Percentiles rank a stretch among this genome's conserved stretches.
These are phyloP conservation scores for Aphidius colemani DNA, from an alignment of 2,888 invertebrate species.

Conservation along the genomic window DNA sequence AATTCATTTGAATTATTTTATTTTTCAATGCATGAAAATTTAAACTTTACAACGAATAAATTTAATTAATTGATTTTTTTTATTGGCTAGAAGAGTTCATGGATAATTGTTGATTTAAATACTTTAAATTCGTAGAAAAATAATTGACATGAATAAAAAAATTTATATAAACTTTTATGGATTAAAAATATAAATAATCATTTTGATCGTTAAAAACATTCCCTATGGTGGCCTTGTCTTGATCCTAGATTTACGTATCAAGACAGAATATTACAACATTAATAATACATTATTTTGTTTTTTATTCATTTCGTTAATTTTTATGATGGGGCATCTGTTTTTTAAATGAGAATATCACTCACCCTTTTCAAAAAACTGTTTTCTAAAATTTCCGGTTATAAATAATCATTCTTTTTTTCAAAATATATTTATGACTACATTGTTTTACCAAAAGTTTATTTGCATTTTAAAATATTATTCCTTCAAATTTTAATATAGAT, in stretches of 20 bases:
- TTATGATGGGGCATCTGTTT: neutral
- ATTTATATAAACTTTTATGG: too few species aligned
- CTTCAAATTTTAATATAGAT: too few species aligned
- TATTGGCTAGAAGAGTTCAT: too few species aligned
- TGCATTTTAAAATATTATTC: conserved; percentile 43
- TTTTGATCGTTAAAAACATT: conserved; percentile 32
- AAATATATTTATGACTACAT: neutral
- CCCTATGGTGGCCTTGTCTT: conserved; percentile 37
- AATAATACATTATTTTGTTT: conserved; percentile 39
- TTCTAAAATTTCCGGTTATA: neutral
- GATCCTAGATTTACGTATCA: conserved; percentile 49
- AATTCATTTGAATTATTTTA: neutral
- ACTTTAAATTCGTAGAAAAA: conserved; percentile 4
- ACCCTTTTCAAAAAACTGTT: neutral
- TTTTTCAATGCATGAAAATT: neutral
- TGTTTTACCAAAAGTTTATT: conserved; percentile 32
- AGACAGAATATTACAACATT: conserved; percentile 50
- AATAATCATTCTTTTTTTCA: too few species aligned
- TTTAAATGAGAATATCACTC: too few species aligned
- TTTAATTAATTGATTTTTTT: too few species aligned
- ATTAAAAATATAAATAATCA: neutral
- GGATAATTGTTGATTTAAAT: too few species aligned
- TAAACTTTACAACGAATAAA: neutral
- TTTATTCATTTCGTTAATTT: neutral
- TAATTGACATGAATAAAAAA: too few species aligned